phyloP scores from a whole-genome alignment of 2,888 invertebrate genomes.

The Tachina grossa region DNA sequence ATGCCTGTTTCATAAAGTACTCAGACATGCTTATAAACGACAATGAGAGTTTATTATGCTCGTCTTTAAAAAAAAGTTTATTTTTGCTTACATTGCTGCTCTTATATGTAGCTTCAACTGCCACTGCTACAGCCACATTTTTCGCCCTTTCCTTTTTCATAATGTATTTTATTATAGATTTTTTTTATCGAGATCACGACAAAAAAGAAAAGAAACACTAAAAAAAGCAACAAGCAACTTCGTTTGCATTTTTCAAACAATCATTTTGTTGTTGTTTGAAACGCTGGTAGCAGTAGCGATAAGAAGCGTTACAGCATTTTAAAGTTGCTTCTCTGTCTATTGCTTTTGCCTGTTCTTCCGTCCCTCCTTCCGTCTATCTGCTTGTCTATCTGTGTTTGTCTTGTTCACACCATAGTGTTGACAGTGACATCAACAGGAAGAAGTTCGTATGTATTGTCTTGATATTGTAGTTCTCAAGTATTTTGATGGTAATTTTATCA shows the following conservation, averaged over 20 bases:
- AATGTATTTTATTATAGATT: conserved; percentile 39
- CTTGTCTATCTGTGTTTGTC: background rate
- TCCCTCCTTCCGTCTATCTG: background rate
- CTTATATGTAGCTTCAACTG: conserved; percentile 13
- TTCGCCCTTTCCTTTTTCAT: background rate
- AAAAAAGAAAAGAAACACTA: conserved; percentile 3
- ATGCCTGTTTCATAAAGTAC: conserved; percentile 51
- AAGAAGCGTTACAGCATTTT: conserved; percentile 1
- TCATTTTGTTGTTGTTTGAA: conserved; percentile 20
- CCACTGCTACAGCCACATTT: background rate
- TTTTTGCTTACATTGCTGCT: conserved; percentile 11
- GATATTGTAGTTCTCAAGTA: conserved; percentile 45
- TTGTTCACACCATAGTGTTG: conserved; percentile 22
- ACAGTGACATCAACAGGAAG: conserved; percentile 10
- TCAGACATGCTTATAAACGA: conserved; percentile 69
- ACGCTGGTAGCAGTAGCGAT: conserved; percentile 32
- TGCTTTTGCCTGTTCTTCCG: background rate
- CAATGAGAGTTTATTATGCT: conserved; percentile 54
- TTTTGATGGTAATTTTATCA: conserved; percentile 65
- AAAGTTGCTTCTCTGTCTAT: background rate
- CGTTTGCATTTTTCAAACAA: conserved; percentile 18
- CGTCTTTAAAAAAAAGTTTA: conserved; percentile 4
- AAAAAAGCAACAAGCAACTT: conserved; percentile 29
- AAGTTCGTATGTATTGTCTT: conserved; percentile 12
- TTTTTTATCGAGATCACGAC: conserved; percentile 35